Conservation (phyloP, 2,113 vertebrate species). For the Laticauda laticaudata region DNA sequence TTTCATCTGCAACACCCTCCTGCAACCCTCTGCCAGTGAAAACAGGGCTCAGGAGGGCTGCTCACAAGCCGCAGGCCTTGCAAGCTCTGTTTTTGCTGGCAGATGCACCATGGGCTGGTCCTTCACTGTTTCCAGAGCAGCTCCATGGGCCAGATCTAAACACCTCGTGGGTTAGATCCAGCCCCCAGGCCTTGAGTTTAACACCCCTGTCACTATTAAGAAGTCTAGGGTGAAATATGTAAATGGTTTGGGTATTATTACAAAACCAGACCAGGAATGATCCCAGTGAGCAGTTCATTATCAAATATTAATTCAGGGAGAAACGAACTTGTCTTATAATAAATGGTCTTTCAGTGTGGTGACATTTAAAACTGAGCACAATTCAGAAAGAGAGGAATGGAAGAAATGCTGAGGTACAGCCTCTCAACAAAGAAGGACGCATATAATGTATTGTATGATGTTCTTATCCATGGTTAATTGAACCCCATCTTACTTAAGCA, state of each 20-base stretch:
- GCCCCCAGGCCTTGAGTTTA: too few relatives aligned
- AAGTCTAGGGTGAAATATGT: background rate
- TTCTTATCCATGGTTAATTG: background rate
- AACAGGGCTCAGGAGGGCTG: too few relatives aligned
- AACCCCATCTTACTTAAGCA: background rate
- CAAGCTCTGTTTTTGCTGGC: too few relatives aligned
- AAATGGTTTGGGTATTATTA: fast-evolving
- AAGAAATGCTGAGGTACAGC: fast-evolving
- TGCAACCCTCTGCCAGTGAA: too few relatives aligned
- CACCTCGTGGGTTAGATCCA: too few relatives aligned
- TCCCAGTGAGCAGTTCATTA: background rate
- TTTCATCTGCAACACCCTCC: too few relatives aligned
- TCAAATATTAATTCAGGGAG: background rate
- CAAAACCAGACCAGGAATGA: fast-evolving
- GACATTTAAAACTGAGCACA: background rate
- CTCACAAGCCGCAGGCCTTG: too few relatives aligned
- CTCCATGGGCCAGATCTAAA: too few relatives aligned
- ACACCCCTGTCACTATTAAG: background rate
- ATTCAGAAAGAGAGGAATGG: background rate
- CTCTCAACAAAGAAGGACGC: background rate
- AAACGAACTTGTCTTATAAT: background rate
- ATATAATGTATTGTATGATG: background rate
- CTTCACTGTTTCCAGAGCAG: too few relatives aligned
- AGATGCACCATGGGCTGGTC: too few relatives aligned
- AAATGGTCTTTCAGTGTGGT: fast-evolving